Conservation (phyloP, 1,140 invertebrate genomes). For the Anoplolepis gracilipes region DNA sequence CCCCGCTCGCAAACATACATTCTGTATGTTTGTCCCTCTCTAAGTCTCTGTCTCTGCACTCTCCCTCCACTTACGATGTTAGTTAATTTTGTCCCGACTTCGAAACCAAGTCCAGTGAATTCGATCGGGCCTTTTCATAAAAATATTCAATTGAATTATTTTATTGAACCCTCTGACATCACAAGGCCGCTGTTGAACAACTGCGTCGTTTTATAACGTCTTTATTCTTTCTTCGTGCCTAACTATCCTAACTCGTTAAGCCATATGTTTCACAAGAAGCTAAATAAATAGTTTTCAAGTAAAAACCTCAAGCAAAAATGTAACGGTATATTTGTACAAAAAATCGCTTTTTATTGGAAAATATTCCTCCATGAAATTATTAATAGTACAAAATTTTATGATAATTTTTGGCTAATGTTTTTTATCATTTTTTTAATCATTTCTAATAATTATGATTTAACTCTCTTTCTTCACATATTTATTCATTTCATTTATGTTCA, state of each 20-base stretch:
- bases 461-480: neutral
- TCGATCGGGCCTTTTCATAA: conserved; percentile 9
- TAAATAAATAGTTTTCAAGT: neutral
- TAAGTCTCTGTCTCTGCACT: neutral
- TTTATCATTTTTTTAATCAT: neutral
- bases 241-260: neutral
- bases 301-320: neutral
- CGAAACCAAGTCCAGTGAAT: neutral
- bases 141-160: conserved; percentile 4
- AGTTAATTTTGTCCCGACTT: conserved; percentile 39
- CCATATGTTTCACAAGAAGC: neutral
- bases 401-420: too few relatives aligned
- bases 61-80: conserved; percentile 11
- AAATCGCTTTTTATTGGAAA: neutral
- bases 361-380: neutral
- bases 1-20: conserved; percentile 22
- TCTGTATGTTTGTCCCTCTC: conserved; percentile 38
- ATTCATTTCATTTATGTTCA: neutral
- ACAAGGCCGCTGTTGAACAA: neutral
- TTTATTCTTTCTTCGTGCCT: neutral
- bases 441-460: neutral
- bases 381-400: neutral
- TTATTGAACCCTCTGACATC: too few relatives aligned
- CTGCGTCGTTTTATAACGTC: neutral
- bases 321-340: neutral